These are phyloP conservation scores for Myopa tessellatipennis DNA, from an alignment of 2,888 invertebrate species.

Conservation along the genomic window DNA sequence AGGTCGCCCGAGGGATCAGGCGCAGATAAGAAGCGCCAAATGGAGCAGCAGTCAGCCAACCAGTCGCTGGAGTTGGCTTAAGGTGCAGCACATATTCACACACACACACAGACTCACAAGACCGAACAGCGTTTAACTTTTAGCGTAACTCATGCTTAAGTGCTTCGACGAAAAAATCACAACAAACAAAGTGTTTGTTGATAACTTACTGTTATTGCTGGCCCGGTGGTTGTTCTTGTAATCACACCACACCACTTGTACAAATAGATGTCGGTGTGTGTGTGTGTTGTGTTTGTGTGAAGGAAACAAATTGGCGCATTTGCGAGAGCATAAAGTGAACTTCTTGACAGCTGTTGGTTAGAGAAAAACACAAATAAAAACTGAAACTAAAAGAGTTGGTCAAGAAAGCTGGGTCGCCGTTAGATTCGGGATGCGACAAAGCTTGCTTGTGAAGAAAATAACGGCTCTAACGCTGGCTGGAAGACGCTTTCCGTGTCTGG, in stretches of 20 bases:
- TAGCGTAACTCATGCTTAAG: background rate
- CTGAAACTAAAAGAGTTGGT: background rate
- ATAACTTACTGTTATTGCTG: conserved; percentile 26
- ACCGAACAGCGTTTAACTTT: background rate
- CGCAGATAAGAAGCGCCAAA: conserved; percentile 39
- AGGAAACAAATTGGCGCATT: conserved; percentile 29
- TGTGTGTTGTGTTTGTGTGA: conserved; percentile 15
- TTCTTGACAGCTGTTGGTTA: conserved; percentile 25
- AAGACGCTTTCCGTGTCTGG: no score
- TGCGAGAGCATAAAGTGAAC: conserved; percentile 18
- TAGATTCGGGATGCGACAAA: no score
- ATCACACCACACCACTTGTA: background rate
- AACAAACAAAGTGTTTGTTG: conserved; percentile 32
- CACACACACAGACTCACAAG: conserved; percentile 9
- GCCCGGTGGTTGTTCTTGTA: conserved; percentile 10
- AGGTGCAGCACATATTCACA: conserved; percentile 26
- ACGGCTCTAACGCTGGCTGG: no score
- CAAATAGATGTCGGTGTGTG: background rate
- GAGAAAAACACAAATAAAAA: background rate
- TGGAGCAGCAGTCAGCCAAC: conserved; percentile 18
- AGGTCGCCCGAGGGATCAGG: conserved; percentile 43
- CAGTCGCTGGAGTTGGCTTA: background rate
- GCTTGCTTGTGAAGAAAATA: no score
- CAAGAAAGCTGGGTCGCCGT: background rate
- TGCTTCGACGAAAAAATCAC: conserved; percentile 7